Conservation (phyloP, 1,140 invertebrate species). For the Leptinotarsa lineolata region DNA sequence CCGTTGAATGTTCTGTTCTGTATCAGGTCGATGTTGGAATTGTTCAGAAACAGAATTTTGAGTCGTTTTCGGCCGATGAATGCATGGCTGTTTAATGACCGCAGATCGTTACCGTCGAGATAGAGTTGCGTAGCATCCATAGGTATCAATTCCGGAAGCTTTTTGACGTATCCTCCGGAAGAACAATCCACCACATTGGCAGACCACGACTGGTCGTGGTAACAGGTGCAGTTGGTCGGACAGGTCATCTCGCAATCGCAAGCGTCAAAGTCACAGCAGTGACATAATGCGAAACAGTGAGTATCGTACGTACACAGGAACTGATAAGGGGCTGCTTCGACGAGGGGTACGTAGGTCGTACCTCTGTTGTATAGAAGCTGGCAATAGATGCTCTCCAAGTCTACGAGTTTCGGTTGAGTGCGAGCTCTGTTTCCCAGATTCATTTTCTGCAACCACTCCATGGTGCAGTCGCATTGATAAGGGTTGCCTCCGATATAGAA, state of each 20-base stretch:
- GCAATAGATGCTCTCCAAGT: conserved; percentile 86
- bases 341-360: conserved; percentile 75
- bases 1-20: conserved; percentile 91
- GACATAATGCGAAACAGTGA: conserved; percentile 88
- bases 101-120: conserved; percentile 85
- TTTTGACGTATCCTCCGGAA: conserved; percentile 70
- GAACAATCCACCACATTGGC: conserved; percentile 92
- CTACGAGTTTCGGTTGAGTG: conserved; percentile 84
- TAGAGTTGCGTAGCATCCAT: conserved; percentile 92
- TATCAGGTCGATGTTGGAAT: conserved; percentile 81
- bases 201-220: conserved; percentile 89
- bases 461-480: conserved; percentile 86
- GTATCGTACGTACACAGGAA: conserved; percentile 90
- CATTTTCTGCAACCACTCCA: conserved; percentile 83
- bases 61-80: conserved; percentile 89
- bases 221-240: conserved; percentile 87
- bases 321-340: conserved; percentile 82
- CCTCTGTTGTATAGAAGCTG: conserved; percentile 84
- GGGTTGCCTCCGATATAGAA: conserved; percentile 91
- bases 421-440: conserved; percentile 75
- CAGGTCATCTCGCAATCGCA: conserved; percentile 96
- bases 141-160: conserved; percentile 81
- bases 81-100: conserved; percentile 77
- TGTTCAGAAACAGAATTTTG: conserved; percentile 81
- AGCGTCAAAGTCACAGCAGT: conserved; percentile 92